A percentile compares a stretch with the other conserved stretches of the same genome.
phyloP scores from a whole-genome alignment of 2,888 invertebrate species.

The Cosmia trapezina region DNA sequence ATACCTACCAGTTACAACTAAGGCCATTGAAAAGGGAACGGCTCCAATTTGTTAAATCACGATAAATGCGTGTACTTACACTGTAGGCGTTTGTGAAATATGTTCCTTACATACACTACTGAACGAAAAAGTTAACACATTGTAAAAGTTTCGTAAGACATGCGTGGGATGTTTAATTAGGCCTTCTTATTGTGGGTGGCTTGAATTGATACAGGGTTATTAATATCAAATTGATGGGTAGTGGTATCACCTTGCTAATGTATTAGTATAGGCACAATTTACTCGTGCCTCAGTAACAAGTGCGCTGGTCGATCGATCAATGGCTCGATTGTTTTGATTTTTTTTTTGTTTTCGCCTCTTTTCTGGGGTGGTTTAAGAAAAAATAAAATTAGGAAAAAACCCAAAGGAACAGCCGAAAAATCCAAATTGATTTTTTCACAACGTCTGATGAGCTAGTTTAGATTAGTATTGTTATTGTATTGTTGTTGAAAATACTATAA shows the following conservation, averaged over 20 bases:
- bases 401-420: too few relatives aligned
- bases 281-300: background rate
- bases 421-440: too few relatives aligned
- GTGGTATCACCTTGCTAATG: background rate
- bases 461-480: too few relatives aligned
- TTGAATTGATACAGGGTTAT: background rate
- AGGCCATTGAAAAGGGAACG: conserved; percentile 63
- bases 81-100: conserved; percentile 56
- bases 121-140: conserved; percentile 23
- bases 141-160: conserved; percentile 26
- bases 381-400: too few relatives aligned
- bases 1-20: conserved; percentile 24
- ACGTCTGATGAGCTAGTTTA: too few relatives aligned
- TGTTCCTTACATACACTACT: conserved; percentile 30
- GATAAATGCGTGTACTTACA: conserved; percentile 52
- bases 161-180: background rate
- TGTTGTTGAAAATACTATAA: too few relatives aligned
- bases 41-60: conserved; percentile 63
- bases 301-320: background rate
- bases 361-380: too few relatives aligned
- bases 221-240: background rate
- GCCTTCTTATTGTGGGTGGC: background rate
- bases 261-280: background rate
- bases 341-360: too few relatives aligned
- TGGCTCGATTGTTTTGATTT: too few relatives aligned